A percentile compares a stretch with the other conserved stretches of the same genome.
Evolutionary conservation across 2,797 vertebrate species (phyloP).

Genomic region (Garrulus glandarius): DNA sequence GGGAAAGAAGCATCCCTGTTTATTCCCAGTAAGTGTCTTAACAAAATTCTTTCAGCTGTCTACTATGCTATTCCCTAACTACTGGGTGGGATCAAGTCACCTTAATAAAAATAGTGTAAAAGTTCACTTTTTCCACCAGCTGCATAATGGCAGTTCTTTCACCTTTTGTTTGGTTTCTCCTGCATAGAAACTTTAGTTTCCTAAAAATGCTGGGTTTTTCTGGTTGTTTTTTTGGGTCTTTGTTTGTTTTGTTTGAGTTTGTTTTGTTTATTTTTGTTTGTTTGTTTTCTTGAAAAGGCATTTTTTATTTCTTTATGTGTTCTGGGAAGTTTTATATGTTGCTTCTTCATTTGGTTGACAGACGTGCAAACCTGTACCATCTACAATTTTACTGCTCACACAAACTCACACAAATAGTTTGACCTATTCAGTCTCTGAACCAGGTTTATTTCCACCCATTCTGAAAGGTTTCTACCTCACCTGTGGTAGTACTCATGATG

Average conservation of each 20-base stretch:
- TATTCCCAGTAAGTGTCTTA: background rate
- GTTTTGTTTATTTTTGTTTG: background rate
- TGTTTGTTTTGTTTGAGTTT: too few species aligned
- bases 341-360: background rate
- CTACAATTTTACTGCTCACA: background rate
- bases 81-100: background rate
- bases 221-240: background rate
- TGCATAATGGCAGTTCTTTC: background rate
- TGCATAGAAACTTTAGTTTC: background rate
- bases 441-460: background rate
- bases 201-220: accelerated
- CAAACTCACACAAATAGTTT: background rate
- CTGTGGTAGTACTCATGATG: background rate
- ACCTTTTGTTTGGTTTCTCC: background rate
- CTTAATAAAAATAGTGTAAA: background rate
- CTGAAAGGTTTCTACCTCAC: background rate
- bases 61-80: background rate
- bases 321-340: background rate
- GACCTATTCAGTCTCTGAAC: background rate
- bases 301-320: background rate
- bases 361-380: background rate
- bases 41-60: background rate
- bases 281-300: background rate
- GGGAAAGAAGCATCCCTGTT: background rate
- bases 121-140: background rate